phyloP scores from a whole-genome alignment of 1,140 invertebrate species.

The Bradysia coprophila region DNA sequence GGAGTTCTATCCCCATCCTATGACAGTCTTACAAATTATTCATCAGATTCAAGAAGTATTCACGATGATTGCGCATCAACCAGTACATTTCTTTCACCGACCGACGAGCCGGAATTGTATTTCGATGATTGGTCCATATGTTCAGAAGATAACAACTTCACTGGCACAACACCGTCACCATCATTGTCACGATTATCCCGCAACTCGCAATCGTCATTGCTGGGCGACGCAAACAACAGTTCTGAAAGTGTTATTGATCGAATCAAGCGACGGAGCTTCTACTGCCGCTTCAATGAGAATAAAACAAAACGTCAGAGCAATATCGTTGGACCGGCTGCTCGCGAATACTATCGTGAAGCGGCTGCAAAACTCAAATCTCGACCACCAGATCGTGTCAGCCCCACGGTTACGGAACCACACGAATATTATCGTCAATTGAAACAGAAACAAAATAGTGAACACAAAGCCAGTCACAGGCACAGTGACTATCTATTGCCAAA shows the following conservation, averaged over 20 bases:
- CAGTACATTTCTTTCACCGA: slow-evolving; percentile 32
- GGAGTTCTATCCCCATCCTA: slow-evolving; percentile 19
- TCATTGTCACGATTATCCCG: slow-evolving; percentile 30
- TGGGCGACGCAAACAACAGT: slow-evolving; percentile 20
- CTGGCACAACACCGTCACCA: slow-evolving; percentile 11
- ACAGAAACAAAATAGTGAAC: neutral
- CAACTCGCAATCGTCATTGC: slow-evolving; percentile 16
- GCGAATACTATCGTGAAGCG: slow-evolving; percentile 21
- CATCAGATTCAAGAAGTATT: slow-evolving; percentile 20
- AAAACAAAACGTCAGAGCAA: slow-evolving; percentile 40
- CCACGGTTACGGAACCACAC: neutral
- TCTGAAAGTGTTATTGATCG: slow-evolving; percentile 63
- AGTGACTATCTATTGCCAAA: neutral
- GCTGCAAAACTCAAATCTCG: slow-evolving; percentile 10
- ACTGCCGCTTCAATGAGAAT: slow-evolving; percentile 68
- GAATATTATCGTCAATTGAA: neutral
- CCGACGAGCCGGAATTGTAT: slow-evolving; percentile 34
- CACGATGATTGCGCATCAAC: slow-evolving; percentile 22
- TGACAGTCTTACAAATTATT: slow-evolving; percentile 22
- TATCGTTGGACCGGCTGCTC: slow-evolving; percentile 30
- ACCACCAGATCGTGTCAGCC: slow-evolving; percentile 7
- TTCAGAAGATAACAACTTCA: slow-evolving; percentile 31
- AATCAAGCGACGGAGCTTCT: slow-evolving; percentile 75
- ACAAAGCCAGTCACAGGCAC: neutral
- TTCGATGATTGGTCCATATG: slow-evolving; percentile 50